phyloP scores from a whole-genome alignment of 2,888 invertebrate species.

The Cacoxenus indagator region DNA sequence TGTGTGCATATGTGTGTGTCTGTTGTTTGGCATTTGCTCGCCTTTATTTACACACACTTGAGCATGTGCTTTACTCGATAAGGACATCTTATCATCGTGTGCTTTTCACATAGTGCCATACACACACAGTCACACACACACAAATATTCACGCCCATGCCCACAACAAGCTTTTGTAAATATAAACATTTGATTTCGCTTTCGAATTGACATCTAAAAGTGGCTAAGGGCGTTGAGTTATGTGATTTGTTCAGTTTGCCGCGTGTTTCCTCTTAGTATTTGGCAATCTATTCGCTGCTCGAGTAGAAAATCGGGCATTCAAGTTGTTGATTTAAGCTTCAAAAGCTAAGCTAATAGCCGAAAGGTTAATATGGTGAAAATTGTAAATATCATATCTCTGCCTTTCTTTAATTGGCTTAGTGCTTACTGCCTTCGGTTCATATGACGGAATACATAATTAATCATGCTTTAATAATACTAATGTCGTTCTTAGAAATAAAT shows the following conservation, averaged over 20 bases:
- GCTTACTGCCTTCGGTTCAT: too few species aligned
- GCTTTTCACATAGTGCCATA: conserved; percentile 33
- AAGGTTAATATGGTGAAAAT: too few species aligned
- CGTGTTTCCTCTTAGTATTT: background rate
- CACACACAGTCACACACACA: background rate
- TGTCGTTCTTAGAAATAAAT: too few species aligned
- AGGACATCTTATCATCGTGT: conserved; percentile 26
- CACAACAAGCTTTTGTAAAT: background rate
- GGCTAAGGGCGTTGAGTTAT: background rate
- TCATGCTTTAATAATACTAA: too few species aligned
- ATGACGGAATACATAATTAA: too few species aligned
- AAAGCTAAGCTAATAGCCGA: too few species aligned
- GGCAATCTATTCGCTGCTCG: background rate
- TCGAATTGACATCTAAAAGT: background rate
- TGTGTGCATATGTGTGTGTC: conserved; percentile 3
- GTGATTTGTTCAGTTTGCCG: background rate
- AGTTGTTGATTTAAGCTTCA: too few species aligned
- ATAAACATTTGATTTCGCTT: background rate
- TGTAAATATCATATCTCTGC: too few species aligned
- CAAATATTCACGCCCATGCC: background rate
- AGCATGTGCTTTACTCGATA: conserved; percentile 53
- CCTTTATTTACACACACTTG: conserved; percentile 48
- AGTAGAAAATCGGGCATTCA: too few species aligned
- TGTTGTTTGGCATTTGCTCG: background rate
- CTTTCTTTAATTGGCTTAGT: too few species aligned